Base-by-base conservation (phyloP, 1,140 invertebrate genomes). In the Diachasmimorpha longicaudata region DNA sequence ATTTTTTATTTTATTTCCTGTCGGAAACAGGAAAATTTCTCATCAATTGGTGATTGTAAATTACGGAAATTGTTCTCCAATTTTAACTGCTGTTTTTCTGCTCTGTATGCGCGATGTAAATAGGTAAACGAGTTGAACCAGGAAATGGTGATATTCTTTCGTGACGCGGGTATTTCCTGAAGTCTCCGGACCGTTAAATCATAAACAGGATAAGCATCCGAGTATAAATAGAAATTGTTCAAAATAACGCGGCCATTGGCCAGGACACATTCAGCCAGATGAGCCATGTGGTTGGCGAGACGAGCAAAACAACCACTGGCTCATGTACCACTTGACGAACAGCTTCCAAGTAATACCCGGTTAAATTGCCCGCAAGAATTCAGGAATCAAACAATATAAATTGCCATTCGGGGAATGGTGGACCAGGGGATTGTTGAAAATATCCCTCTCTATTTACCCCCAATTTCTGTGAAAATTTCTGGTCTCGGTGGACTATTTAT, bases 171-270 rank as follows among this genome's bases (percentile, higher is more conserved):
- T 16, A 58, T 58, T 58, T 23, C 68, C 42, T 70, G 36, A 46
- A 21, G 6, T 16, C 1, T 21, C 52, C 21, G 52, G 52, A 19
- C 52, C 19, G 52, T 58, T n/a, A 58, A 58, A 58, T 58, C 31
- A 31, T 31, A 31, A 31, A 21, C 21, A 31, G 42, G 10, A 44
- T 44, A 70, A 42, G 16, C 66, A 25, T 70, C 6, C 68, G 1
- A 23, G n/a, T 23, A 25, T 36, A 71, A 71, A 71, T 71, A 71
- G 70, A 71, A 52, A 71, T 44, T 48, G 42, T 46, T 71, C 44
- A 6, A 48, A 71, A 72, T 72, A 72, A 58, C 46, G 70, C 70
- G 70, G 23, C 4, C 70, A 48, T 72, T 55, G 70, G 44, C 70
- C 25, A 31, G 46, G 48, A 13, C 14, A 10, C n/a, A 4, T 58